Evolutionary conservation across 1,140 invertebrate genomes (phyloP), one percentile per base, ranked within the genome.

Genomic region (Drosophila mayri): DNA sequence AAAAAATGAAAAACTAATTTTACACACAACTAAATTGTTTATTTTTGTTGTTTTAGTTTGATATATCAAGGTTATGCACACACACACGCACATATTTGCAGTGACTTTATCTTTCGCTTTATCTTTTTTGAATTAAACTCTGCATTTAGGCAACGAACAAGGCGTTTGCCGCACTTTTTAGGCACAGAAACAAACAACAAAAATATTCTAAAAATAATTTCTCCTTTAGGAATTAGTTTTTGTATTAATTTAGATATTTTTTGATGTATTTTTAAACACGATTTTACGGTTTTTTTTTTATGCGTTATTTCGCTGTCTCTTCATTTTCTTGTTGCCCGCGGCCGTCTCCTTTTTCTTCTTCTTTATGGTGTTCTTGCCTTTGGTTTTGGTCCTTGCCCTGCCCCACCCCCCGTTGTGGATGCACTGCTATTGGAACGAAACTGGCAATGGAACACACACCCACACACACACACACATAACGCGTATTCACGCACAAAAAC

Each of bases 11-110:
- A 55, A 55, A 12, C 18, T 20, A 18, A 16, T 37, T 64, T 75
- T 63, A 37, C 12, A 37, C 58, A 50, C 30, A 4, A 35, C 44
- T 25, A 47, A 47, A 20, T 46, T 41, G 40, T 47, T 22, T 10
- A 49, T 70, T 71, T 20, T 52, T 66, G 46, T 74, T 76, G 72
- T 44, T 71, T 20, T 44, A 66, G 66, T 71, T 74, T 81, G 72
- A 77, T 85, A 71, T 91, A 79, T 90, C 90, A 91, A 90, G 90
- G 90, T 90, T 87, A 91, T 74, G 67, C 71, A 55, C 78, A 75
- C 78, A 70, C 67, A 52, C 75, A 60, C 52, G 28, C 38, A 50
- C 30, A 22, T 57, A 57, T 37, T 40, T 35, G n/a, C 52, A 54
- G 14, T 16, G 32, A 46, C 40, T 52, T 61, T 58, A 14, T 32